Conservation (phyloP, 2,113 vertebrate genomes). For the Polyodon spathula region DNA sequence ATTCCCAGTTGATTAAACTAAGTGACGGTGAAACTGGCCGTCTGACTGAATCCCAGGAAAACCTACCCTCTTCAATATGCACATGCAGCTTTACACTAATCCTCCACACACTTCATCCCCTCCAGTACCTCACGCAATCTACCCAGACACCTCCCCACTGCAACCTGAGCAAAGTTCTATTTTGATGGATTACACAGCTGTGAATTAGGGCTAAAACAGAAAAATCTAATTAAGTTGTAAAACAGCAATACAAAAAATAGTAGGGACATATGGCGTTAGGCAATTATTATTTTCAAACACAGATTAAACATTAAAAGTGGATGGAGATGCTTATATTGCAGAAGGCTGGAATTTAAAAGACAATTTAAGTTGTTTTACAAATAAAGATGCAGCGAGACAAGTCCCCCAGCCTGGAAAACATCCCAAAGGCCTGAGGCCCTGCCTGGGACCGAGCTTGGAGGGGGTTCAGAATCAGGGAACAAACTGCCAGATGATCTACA, state of each 20-base stretch:
- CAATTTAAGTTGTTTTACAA: too few relatives aligned
- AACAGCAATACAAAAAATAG: slow-evolving; percentile 40
- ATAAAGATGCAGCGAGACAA: too few relatives aligned
- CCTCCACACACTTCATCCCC: neutral
- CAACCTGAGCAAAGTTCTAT: slow-evolving; percentile 12
- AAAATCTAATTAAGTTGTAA: slow-evolving; percentile 47
- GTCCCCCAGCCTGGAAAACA: too few relatives aligned
- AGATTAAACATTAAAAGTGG: slow-evolving; percentile 47
- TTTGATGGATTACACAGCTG: slow-evolving; percentile 41
- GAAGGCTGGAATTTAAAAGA: too few relatives aligned
- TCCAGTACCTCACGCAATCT: neutral
- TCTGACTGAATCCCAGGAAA: neutral
- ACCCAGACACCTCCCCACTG: neutral
- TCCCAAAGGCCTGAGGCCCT: too few relatives aligned
- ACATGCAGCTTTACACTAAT: neutral
- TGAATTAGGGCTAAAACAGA: slow-evolving; percentile 36
- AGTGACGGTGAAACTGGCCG: neutral
- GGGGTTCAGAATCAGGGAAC: too few relatives aligned
- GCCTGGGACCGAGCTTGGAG: too few relatives aligned
- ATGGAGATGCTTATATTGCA: too few relatives aligned
- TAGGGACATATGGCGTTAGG: slow-evolving; percentile 47
- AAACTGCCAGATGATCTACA: too few relatives aligned
- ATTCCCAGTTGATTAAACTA: neutral
- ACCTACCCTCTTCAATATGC: neutral
- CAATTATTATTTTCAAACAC: slow-evolving; percentile 54